Evolutionary conservation across 2,113 vertebrate genomes (phyloP), one percentile per base, ranked within the genome.

Genomic region (Reinhardtius hippoglossoides): DNA sequence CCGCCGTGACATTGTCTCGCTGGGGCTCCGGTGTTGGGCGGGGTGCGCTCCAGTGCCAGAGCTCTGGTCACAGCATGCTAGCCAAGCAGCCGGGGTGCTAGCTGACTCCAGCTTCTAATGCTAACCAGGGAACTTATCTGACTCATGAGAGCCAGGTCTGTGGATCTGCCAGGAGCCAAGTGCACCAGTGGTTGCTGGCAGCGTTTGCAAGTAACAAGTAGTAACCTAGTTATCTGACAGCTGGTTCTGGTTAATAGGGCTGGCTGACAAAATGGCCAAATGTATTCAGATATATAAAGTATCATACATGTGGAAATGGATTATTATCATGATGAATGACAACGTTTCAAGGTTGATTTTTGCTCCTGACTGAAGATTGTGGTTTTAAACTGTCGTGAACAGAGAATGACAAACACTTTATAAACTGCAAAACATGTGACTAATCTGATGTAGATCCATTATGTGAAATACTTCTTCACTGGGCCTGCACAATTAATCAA

Each of bases 121-220:
- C n/a, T 76, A 84, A 58, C 69, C 21, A 5, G 21, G 63, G 71
- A 87, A 82, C 42, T 80, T 74, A 64, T 73, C 65, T 83, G 67
- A 66, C 78, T 79, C 67, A 72, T 82, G 46, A 44, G 46, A 58
- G 80, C 78, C 73, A 37, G 71, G 46, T 79, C 35, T 60, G 18
- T 31, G 67, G 76, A 84, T 82, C 35, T 85, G 75, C 61, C 55
- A 23, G 40, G 12, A 20, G 35, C 52, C 75, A 35, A 55, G 61
- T 57, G 37, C 44, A 3, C 85, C 70, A 76, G 61, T 56, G 74
- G 83, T 81, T 82, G 73, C 78, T 69, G 64, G 62, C 44, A 59
- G 61, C 48, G 14, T 70, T 50, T 62, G 40, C 20, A 67, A 55
- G 31, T 15, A 57, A 52, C 66, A 46, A 46, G 9, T 37, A 37